Base-by-base conservation (phyloP, 2,888 invertebrate genomes). In the Microdon myrmicae region DNA sequence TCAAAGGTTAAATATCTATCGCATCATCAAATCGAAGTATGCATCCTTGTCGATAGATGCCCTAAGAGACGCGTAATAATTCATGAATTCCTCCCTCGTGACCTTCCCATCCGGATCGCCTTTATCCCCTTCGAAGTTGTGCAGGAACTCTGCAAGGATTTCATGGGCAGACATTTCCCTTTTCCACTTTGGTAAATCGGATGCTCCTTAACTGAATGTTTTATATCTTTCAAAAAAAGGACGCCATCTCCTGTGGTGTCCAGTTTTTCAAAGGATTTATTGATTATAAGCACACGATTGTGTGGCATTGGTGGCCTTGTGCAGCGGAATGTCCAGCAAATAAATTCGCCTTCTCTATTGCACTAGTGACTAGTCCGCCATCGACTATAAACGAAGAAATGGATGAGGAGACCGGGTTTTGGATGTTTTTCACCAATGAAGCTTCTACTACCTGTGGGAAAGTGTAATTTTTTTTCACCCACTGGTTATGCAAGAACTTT, bases 11-110 rank as follows among this genome's bases (percentile, higher is more conserved):
- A 91, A 97, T 1, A 93, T 89, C 73, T 92, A 92, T 56, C 96
- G 86, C 87, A 97, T 92, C 90, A 96, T 92, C 67, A 96, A 83
- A 80, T 96, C 95, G 77, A 97, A 97, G 78, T 93, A 97, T 43
- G 90, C 89, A 76, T 97, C 96, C 68, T 90, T 90, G 78, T 97
- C 96, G 70, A 96, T 92, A 1, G 95, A 94, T 25, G 96, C 94
- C 77, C 96, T 96, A 69, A 97, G 90, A 7, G 91, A 93, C 53
- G 90, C 85, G 81, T 97, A 97, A 79, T 96, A 97, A 80, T 95
- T 94, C 75, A 90, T 81, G 72, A 96, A 97, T 79, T 97, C 97
- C 70, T 96, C 95, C 70, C 87, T 84, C 1, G 94, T 94, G 9
- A 96, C 92, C 95, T 96, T 86, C 70, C 92, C 93, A 77, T 95